A percentile compares a stretch with the other conserved stretches of the same genome.
These are phyloP conservation scores for Pholis gunnellus DNA, from an alignment of 2,113 vertebrate species.

Conservation along the genomic window DNA sequence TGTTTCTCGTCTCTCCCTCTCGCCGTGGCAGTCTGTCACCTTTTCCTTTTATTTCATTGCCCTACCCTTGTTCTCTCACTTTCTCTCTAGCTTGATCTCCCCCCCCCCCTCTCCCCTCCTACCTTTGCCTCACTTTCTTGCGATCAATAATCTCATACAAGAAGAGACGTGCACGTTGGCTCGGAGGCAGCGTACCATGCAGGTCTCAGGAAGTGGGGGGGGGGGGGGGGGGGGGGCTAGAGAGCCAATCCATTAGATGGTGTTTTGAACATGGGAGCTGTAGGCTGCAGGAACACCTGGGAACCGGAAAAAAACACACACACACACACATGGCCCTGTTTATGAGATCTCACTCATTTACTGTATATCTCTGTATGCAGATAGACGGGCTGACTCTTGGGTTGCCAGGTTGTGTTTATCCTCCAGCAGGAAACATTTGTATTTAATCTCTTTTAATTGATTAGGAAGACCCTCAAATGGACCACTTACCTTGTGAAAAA, in stretches of 20 bases:
- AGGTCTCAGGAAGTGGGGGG: constrained; percentile 15
- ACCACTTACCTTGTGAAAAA: neutral
- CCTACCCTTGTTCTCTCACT: constrained; percentile 25
- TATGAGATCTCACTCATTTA: neutral
- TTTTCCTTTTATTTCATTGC: constrained; percentile 23
- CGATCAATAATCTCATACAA: constrained; percentile 67
- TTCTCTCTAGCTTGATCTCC: neutral
- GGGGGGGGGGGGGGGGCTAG: neutral
- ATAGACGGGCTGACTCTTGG: neutral
- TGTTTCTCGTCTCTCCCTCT: constrained; percentile 14
- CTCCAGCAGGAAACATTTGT: neutral
- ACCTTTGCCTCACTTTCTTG: constrained; percentile 23
- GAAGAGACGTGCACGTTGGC: constrained; percentile 32
- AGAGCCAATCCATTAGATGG: constrained; percentile 64
- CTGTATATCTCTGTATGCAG: neutral
- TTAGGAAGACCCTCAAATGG: neutral
- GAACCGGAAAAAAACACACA: constrained; percentile 7
- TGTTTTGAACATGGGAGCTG: constrained; percentile 45
- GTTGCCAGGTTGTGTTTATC: neutral
- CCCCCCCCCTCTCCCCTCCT: neutral
- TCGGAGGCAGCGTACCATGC: constrained; percentile 14
- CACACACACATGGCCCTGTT: neutral
- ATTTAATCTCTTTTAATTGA: neutral
- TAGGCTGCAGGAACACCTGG: constrained; percentile 50
- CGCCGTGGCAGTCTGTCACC: constrained; percentile 7